Conservation (phyloP, 1,140 invertebrate species). For the Dendrolimus punctatus region DNA sequence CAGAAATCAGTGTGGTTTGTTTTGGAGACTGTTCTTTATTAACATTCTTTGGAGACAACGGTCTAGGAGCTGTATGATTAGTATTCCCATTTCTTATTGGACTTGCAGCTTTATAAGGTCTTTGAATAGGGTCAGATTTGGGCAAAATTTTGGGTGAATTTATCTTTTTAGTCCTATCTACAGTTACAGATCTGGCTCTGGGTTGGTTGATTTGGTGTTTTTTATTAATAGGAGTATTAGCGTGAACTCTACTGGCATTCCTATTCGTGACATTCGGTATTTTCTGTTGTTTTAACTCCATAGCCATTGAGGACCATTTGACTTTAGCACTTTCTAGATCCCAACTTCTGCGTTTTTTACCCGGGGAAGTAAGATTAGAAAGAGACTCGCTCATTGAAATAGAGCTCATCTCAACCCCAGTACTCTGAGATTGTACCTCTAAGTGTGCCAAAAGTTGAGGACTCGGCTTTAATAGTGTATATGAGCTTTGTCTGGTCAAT, state of each 20-base stretch:
- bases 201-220: conserved; percentile 13
- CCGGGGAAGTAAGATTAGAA: conserved; percentile 35
- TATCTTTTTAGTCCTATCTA: conserved; percentile 23
- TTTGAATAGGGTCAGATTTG: conserved; percentile 40
- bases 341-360: conserved; percentile 69
- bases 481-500: conserved; percentile 75
- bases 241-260: conserved; percentile 16
- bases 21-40: conserved; percentile 3
- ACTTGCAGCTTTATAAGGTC: conserved; percentile 22
- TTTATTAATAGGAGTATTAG: conserved; percentile 22
- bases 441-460: conserved; percentile 75
- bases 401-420: conserved; percentile 64
- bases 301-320: conserved; percentile 55
- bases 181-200: conserved; percentile 26
- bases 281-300: conserved; percentile 49
- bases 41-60: conserved; percentile 9
- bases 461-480: conserved; percentile 75
- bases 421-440: conserved; percentile 64
- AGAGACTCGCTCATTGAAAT: conserved; percentile 63
- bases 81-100: conserved; percentile 23
- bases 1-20: conserved; percentile 14
- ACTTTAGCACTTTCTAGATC: conserved; percentile 64
- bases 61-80: conserved; percentile 15
- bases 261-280: conserved; percentile 16
- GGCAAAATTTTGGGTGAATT: conserved; percentile 20